Conservation (phyloP, 2,113 vertebrate species). For the Diadophis punctatus region DNA sequence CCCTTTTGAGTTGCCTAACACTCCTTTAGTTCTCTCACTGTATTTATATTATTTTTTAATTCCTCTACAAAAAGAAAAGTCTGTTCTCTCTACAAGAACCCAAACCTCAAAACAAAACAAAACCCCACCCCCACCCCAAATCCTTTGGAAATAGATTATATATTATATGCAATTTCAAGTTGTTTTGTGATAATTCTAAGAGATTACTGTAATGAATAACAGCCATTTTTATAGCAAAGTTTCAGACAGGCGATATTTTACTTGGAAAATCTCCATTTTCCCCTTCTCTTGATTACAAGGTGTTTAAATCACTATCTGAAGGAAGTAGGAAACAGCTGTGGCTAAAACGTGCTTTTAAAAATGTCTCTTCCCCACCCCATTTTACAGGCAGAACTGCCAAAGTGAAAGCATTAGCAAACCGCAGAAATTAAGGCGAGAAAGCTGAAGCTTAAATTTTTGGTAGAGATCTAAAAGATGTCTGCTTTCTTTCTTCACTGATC, state of each 20-base stretch:
- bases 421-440: slow-evolving; percentile 49
- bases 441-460: slow-evolving; percentile 33
- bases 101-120: neutral
- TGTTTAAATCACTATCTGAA: slow-evolving; percentile 66
- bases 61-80: slow-evolving; percentile 14
- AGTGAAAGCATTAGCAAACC: slow-evolving; percentile 47
- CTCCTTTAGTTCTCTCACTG: neutral
- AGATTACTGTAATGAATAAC: slow-evolving; percentile 55
- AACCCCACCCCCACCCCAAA: neutral
- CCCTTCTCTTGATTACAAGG: slow-evolving; percentile 57
- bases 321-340: slow-evolving; percentile 72
- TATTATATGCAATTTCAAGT: slow-evolving; percentile 38
- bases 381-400: slow-evolving; percentile 40
- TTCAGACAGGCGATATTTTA: slow-evolving; percentile 63
- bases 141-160: slow-evolving; percentile 51
- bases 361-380: slow-evolving; percentile 28
- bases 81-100: neutral
- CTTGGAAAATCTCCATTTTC: slow-evolving; percentile 46
- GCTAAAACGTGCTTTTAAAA: slow-evolving; percentile 52
- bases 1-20: neutral
- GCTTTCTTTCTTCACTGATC: slow-evolving; percentile 19
- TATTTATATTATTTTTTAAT: slow-evolving; percentile 40
- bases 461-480: slow-evolving; percentile 10
- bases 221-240: slow-evolving; percentile 51
- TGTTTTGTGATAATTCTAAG: slow-evolving; percentile 58